phyloP scores from a whole-genome alignment of 1,140 invertebrate species.

The Lamellibrachia luymesi region DNA sequence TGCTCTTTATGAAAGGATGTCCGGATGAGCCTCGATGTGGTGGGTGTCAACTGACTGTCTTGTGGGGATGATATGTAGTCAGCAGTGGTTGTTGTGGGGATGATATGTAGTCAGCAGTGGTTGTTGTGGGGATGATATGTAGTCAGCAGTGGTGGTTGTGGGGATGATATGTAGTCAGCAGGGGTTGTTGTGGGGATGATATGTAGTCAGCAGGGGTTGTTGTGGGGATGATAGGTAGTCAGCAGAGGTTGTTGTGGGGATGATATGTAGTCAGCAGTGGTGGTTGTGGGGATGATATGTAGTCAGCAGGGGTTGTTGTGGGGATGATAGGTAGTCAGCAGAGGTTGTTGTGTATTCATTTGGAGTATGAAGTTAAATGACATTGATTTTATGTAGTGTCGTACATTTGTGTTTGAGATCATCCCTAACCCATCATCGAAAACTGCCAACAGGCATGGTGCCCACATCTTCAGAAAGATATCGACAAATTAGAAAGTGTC shows the following conservation, averaged over 20 bases:
- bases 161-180: neutral
- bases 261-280: neutral
- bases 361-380: neutral
- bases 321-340: neutral
- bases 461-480: no score
- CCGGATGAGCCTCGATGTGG: constrained; percentile 81
- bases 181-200: neutral
- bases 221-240: neutral
- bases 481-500: no score
- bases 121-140: neutral
- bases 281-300: neutral
- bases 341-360: neutral
- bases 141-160: neutral
- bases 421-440: no score
- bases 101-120: neutral
- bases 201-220: neutral
- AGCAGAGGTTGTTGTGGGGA: neutral
- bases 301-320: neutral
- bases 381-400: no score
- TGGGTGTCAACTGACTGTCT: constrained; percentile 55
- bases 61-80: neutral
- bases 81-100: neutral
- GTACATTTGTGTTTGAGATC: neutral
- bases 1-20: constrained; percentile 98
- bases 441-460: no score